These are phyloP conservation scores for Delia radicum DNA, from an alignment of 1,140 invertebrate species.

Conservation along the genomic window DNA sequence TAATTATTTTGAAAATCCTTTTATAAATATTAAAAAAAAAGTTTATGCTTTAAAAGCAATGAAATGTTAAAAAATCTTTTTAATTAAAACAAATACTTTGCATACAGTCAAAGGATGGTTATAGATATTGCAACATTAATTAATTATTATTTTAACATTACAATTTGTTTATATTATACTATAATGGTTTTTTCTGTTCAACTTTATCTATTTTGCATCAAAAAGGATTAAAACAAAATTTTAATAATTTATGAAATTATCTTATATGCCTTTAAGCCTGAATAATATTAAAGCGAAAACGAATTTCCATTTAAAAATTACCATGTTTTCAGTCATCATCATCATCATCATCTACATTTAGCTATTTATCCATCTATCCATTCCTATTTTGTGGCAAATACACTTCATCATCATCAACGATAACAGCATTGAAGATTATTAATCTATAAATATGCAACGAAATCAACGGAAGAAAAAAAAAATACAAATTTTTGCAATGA, in stretches of 20 bases:
- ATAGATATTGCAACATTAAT: not conserved
- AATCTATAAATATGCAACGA: not conserved
- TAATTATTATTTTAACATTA: not conserved
- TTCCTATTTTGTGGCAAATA: not conserved
- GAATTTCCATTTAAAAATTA: not conserved
- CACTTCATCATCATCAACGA: not conserved
- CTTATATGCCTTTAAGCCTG: not conserved
- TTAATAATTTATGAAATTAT: not conserved
- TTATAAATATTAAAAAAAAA: no score
- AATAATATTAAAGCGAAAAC: not conserved
- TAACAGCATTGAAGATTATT: not conserved
- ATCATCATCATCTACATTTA: not conserved
- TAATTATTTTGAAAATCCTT: no score
- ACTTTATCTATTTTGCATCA: not conserved
- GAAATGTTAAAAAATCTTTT: no score
- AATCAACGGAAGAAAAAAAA: no score
- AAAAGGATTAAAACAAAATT: not conserved
- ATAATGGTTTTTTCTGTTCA: not conserved
- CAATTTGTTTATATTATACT: not conserved
- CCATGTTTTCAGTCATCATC: not conserved
- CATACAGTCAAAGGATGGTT: no score
- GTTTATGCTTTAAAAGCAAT: no score
- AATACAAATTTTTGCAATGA: not conserved
- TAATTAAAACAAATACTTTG: no score
- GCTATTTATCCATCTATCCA: not conserved